These are phyloP conservation scores for Xestia rhomboidea DNA, from an alignment of 2,888 invertebrate genomes.

Conservation along the genomic window DNA sequence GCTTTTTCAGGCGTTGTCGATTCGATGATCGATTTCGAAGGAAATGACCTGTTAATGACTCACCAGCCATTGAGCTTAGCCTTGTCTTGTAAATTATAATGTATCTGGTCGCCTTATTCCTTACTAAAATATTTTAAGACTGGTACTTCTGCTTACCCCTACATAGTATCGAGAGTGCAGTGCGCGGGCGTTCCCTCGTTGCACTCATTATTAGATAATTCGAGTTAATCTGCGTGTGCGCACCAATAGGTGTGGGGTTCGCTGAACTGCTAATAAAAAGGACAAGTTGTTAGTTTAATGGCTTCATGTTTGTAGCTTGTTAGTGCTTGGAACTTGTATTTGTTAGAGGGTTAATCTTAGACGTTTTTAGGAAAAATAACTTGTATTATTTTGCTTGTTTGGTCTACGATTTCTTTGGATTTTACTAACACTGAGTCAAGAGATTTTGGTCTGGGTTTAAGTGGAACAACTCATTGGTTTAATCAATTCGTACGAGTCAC, in stretches of 20 bases:
- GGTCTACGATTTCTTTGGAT: not conserved
- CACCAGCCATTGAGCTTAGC: no score
- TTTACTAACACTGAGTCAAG: not conserved
- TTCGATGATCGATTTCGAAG: no score
- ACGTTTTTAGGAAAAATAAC: not conserved
- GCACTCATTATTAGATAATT: slow-evolving; percentile 83
- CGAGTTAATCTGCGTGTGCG: slow-evolving; percentile 78
- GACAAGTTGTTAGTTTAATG: slow-evolving; percentile 69
- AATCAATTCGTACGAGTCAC: not conserved
- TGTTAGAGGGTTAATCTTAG: not conserved
- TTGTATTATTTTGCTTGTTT: slow-evolving; percentile 9
- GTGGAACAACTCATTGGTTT: not conserved
- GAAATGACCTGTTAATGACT: no score
- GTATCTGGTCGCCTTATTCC: no score
- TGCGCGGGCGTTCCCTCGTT: slow-evolving; percentile 74
- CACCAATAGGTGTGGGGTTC: slow-evolving; percentile 83
- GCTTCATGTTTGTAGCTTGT: slow-evolving; percentile 57
- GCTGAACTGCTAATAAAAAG: slow-evolving; percentile 82
- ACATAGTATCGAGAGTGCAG: slow-evolving; percentile 47
- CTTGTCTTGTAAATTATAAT: no score
- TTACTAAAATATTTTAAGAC: not conserved
- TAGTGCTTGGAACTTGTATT: slow-evolving; percentile 37
- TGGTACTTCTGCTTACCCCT: slow-evolving; percentile 29
- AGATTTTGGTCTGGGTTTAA: not conserved
- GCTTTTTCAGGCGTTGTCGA: no score